Conservation (phyloP, 2,113 vertebrate species). For the Caranx melampygus region DNA sequence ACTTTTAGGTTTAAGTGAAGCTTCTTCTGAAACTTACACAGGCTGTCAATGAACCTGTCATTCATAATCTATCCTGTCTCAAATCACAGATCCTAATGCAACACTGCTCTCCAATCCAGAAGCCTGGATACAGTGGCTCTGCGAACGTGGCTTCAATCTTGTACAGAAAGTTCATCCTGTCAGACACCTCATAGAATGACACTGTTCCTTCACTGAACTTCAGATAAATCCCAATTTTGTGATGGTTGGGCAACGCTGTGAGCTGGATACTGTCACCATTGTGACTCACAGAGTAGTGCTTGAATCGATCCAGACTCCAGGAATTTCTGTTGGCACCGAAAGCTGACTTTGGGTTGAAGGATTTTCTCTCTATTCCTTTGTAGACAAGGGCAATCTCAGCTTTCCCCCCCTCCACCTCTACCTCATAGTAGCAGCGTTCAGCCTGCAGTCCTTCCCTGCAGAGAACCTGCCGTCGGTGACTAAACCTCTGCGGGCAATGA, state of each 20-base stretch:
- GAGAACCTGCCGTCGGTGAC: slow-evolving; percentile 61
- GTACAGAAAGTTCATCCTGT: slow-evolving; percentile 69
- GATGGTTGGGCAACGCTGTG: not conserved
- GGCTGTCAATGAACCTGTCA: not conserved
- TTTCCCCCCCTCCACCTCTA: slow-evolving; percentile 66
- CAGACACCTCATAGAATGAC: slow-evolving; percentile 71
- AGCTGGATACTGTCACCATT: slow-evolving; percentile 32
- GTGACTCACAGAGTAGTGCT: slow-evolving; percentile 69
- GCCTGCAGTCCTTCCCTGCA: slow-evolving; percentile 67
- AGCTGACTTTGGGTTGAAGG: slow-evolving; percentile 3
- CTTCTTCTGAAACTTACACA: not conserved
- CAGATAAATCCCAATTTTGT: slow-evolving; percentile 68
- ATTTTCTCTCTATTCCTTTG: slow-evolving; percentile 63
- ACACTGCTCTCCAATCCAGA: slow-evolving; percentile 71
- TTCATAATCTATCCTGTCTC: not conserved
- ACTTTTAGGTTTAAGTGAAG: not conserved
- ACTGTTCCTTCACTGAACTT: slow-evolving; percentile 62
- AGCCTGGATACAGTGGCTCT: slow-evolving; percentile 73
- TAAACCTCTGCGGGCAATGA: slow-evolving; percentile 47
- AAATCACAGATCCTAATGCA: slow-evolving; percentile 70
- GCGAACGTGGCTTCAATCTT: slow-evolving; percentile 52
- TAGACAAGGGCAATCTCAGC: slow-evolving; percentile 72
- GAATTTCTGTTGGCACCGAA: slow-evolving; percentile 67
- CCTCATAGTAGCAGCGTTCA: slow-evolving; percentile 73
- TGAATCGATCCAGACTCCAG: slow-evolving; percentile 72